These are phyloP conservation scores for Neomonachus schauinslandi DNA, from an alignment of 2,113 vertebrate genomes.

Conservation along the genomic window DNA sequence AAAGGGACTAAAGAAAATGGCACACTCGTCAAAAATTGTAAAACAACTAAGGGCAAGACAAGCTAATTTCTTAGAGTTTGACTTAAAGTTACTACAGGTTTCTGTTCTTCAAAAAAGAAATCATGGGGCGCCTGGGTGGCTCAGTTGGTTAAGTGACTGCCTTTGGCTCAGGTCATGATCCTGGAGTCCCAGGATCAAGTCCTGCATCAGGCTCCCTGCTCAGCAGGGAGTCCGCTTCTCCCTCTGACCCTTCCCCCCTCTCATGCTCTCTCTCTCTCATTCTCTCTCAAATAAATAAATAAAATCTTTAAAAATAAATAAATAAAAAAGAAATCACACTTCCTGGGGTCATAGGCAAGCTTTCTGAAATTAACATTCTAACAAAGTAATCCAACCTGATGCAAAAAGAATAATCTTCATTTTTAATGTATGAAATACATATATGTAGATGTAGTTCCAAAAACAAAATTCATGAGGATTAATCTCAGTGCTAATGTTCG, in stretches of 20 bases:
- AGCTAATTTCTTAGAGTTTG: background rate
- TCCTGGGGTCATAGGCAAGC: background rate
- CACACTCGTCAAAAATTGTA: background rate
- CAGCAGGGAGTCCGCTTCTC: no score
- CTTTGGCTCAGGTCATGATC: no score
- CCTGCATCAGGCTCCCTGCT: no score
- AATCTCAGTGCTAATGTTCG: background rate
- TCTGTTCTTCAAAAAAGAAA: slow-evolving; percentile 37
- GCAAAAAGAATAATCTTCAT: slow-evolving; percentile 27
- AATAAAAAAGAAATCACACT: background rate
- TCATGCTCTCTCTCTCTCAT: no score
- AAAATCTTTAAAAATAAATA: no score
- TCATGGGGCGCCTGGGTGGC: background rate
- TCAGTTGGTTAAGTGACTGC: no score
- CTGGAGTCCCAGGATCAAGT: no score
- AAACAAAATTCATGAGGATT: background rate
- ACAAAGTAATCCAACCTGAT: slow-evolving; percentile 25
- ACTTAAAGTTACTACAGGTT: background rate
- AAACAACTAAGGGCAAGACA: background rate
- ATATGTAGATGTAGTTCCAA: background rate
- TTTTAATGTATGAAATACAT: slow-evolving; percentile 2
- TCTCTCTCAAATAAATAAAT: no score
- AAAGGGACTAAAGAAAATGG: background rate
- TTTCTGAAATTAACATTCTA: slow-evolving; percentile 37
- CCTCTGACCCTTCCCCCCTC: no score